Conservation (phyloP, 2,888 invertebrate species). For the Lymantria dispar region DNA sequence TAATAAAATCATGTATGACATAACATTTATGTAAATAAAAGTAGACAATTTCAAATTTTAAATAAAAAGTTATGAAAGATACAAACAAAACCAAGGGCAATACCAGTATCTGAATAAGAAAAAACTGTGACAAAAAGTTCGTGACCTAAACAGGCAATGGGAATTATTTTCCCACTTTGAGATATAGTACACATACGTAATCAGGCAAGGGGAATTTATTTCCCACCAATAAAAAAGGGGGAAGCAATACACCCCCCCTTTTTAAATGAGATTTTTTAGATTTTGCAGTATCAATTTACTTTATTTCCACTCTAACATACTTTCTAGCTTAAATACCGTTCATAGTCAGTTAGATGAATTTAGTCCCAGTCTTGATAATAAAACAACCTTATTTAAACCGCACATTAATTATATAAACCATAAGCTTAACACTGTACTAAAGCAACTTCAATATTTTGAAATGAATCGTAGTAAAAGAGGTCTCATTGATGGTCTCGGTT, state of each 20-base stretch:
- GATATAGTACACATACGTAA: constrained; percentile 8
- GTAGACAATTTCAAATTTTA: not conserved
- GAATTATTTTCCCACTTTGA: constrained; percentile 14
- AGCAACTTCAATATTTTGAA: no score
- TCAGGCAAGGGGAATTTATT: constrained; percentile 12
- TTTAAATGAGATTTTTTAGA: not conserved
- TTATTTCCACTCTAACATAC: not conserved
- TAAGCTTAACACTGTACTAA: no score
- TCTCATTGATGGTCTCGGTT: no score
- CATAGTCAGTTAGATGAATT: no score
- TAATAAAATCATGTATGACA: not conserved
- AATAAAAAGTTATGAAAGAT: not conserved
- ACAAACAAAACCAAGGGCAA: not conserved
- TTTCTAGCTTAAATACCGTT: constrained; percentile 1
- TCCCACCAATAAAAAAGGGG: constrained; percentile 4
- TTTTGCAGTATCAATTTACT: constrained; percentile 1
- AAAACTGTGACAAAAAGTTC: not conserved
- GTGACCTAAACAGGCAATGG: not conserved
- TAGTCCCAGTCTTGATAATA: no score
- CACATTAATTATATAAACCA: no score
- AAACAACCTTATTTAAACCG: no score
- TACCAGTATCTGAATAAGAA: not conserved
- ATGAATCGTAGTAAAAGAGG: no score
- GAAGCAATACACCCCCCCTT: not conserved
- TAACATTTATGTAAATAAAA: not conserved